phyloP scores from a whole-genome alignment of 2,113 vertebrate species.

The Phylloscopus whistleri region DNA sequence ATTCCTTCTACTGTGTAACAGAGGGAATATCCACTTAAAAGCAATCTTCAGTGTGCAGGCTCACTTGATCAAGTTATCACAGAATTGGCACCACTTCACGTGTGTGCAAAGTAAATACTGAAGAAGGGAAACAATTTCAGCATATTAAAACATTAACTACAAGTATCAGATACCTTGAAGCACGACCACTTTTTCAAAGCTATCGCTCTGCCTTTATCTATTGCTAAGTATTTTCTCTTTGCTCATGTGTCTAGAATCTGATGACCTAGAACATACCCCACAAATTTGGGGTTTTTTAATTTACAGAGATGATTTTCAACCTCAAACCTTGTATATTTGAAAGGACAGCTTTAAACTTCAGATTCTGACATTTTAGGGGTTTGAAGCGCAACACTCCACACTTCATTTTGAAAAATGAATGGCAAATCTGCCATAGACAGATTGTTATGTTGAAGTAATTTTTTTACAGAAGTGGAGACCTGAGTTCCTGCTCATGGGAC shows the following conservation, averaged over 20 bases:
- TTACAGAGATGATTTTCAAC: neutral
- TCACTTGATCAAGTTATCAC: neutral
- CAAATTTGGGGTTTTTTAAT: neutral
- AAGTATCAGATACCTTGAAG: neutral
- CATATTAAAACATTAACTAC: neutral
- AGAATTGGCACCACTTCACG: neutral
- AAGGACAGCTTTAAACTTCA: neutral
- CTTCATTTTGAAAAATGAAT: neutral
- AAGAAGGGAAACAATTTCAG: neutral
- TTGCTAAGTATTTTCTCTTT: neutral
- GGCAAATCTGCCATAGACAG: neutral
- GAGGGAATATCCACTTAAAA: neutral
- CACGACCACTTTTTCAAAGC: rapidly evolving
- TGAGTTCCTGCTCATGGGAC: neutral
- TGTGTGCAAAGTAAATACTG: neutral
- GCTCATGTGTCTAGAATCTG: neutral
- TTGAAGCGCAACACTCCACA: neutral
- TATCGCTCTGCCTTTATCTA: neutral
- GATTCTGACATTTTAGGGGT: neutral
- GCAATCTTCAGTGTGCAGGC: neutral
- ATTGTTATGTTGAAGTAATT: neutral
- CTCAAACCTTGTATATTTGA: neutral
- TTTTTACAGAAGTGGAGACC: neutral
- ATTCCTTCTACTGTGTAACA: neutral
- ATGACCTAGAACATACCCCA: rapidly evolving